phyloP scores from a whole-genome alignment of 2,113 vertebrate genomes.

The Notarius lentiginosus region DNA sequence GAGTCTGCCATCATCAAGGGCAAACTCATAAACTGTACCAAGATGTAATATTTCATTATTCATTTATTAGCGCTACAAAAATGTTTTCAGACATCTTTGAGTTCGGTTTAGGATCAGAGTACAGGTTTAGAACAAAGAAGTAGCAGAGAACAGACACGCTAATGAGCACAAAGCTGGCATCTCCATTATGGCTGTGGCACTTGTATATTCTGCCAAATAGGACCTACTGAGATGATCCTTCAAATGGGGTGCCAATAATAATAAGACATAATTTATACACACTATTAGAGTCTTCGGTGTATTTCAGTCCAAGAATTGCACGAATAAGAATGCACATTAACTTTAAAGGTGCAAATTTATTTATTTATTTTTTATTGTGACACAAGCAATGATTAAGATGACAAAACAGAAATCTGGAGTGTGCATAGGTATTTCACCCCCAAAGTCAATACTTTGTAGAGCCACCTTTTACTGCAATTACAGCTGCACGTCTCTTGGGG shows the following conservation, averaged over 20 bases:
- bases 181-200: background rate
- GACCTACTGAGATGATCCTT: slow-evolving; percentile 54
- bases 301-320: background rate
- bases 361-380: no score
- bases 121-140: background rate
- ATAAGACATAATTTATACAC: slow-evolving; percentile 1
- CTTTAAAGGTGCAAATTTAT: no score
- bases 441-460: no score
- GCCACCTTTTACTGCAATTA: no score
- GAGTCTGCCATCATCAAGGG: background rate
- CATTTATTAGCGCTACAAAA: background rate
- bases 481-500: no score
- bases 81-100: background rate
- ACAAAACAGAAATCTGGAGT: no score
- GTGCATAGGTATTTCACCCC: no score
- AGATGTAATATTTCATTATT: background rate
- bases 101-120: background rate
- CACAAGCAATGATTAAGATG: no score
- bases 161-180: slow-evolving; percentile 37
- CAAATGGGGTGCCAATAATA: slow-evolving; percentile 20
- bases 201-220: slow-evolving; percentile 18
- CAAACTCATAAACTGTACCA: background rate
- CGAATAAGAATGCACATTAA: slow-evolving; percentile 1
- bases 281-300: background rate
- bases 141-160: slow-evolving; percentile 48